These are phyloP conservation scores for Takifugu bimaculatus DNA, from an alignment of 2,113 vertebrate genomes.

Conservation along the genomic window DNA sequence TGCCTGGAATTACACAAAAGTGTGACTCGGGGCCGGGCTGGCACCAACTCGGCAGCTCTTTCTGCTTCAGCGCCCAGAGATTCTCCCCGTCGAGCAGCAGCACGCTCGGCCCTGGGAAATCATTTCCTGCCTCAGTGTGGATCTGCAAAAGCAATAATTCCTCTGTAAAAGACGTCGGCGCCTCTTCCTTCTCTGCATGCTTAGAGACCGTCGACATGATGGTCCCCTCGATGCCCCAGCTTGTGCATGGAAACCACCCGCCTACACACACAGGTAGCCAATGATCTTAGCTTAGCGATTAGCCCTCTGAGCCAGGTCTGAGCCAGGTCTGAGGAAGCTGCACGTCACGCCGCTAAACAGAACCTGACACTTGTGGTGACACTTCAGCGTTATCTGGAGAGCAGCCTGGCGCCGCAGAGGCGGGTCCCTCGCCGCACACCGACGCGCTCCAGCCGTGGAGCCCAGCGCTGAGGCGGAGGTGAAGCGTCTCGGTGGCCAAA, in stretches of 20 bases:
- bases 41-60: conserved; percentile 46
- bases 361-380: conserved; percentile 39
- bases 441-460: conserved; percentile 16
- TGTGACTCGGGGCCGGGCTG: conserved; percentile 41
- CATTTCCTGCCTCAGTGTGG: conserved; percentile 44
- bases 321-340: neutral
- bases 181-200: conserved; percentile 39
- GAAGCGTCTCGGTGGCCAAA: neutral
- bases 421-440: conserved; percentile 11
- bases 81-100: conserved; percentile 43
- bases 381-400: conserved; percentile 54
- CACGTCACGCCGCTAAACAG: conserved; percentile 38
- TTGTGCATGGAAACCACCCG: neutral
- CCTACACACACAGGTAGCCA: neutral
- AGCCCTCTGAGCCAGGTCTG: conserved; percentile 23
- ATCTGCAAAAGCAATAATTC: conserved; percentile 54
- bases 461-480: neutral
- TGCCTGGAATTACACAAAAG: conserved; percentile 69
- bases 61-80: conserved; percentile 52
- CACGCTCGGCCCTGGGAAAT: conserved; percentile 45
- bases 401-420: conserved; percentile 23
- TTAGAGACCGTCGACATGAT: conserved; percentile 59
- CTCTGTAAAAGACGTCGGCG: conserved; percentile 56
- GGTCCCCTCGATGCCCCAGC: conserved; percentile 43
- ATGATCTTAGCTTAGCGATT: conserved; percentile 36